Base-by-base conservation (phyloP, 2,888 invertebrate species). In the Mesorhabditis spiculigera region DNA sequence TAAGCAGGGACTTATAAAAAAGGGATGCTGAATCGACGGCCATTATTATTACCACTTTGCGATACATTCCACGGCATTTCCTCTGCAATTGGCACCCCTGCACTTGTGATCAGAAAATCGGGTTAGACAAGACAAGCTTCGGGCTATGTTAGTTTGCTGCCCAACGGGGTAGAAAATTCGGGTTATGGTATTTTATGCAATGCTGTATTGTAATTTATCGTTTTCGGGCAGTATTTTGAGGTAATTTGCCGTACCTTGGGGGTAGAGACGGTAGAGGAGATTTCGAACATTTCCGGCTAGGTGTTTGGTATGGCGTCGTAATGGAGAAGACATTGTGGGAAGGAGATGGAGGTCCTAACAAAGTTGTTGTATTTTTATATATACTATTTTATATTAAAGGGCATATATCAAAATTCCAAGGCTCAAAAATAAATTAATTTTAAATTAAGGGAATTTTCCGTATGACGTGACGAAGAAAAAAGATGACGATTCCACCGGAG, bases 221-320 rank as follows among this genome's bases (percentile, higher is more conserved):
- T 28, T 28, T 28, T 28, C 28, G 28, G 28, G 28, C 28, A 28
- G 28, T 28, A 28, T 28, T 28, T 28, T 28, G 28, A 28, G 28
- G 28, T 13, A 50, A 13, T 50, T 50, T 28, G 16, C 58, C 68
- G 62, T 71, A 74, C 81, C 83, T 78, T 91, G 90, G 85, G 93
- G 93, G 43, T 87, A 87, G 68, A 86, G 86, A 92, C 92, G 84
- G 75, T 87, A 89, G 73, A 95, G 92, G 80, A 97, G 89, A 88
- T 96, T 96, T 72, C 95, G 89, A 43, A 97, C 92, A 50, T 93
- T 91, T 0, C 95, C 96, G 61, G 81, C 81, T 67, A 86, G 76
- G 65, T 79, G 79, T 43, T 75, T 74, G 16, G 85, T 76, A 65
- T 84, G 81, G 5, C 83, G 71, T 62, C 84, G 75, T n/a, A 86